Conservation (phyloP, 2,797 vertebrate genomes). For the Momotus momota region DNA sequence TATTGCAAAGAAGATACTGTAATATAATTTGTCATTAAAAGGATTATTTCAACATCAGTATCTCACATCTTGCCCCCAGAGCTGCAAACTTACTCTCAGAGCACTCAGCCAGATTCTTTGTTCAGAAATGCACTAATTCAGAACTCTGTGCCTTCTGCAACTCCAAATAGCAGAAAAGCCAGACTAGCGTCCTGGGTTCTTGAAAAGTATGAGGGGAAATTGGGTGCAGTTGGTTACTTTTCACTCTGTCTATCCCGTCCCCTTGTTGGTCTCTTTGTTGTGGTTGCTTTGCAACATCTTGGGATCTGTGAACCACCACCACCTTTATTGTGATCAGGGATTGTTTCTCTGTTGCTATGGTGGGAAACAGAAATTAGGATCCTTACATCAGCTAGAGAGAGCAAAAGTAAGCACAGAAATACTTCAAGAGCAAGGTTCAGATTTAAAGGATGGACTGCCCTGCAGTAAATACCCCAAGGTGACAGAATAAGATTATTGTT, state of each 20-base stretch:
- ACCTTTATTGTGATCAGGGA: constrained; percentile 15
- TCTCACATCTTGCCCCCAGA: constrained; percentile 39
- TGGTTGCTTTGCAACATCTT: constrained; percentile 71
- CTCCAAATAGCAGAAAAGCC: constrained; percentile 3
- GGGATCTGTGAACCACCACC: constrained; percentile 8
- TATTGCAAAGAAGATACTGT: not conserved
- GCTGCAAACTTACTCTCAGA: constrained; percentile 17
- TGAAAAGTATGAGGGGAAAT: not conserved
- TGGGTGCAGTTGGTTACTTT: not conserved
- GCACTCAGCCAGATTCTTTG: constrained; percentile 14
- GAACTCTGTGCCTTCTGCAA: not conserved
- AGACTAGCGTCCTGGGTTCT: not conserved
- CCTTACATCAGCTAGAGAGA: not conserved
- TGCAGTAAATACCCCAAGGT: not conserved
- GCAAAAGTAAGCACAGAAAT: not conserved
- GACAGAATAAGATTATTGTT: not conserved
- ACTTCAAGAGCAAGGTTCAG: not conserved
- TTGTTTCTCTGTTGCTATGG: constrained; percentile 82
- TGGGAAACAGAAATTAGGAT: constrained; percentile 65
- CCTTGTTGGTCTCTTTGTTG: constrained; percentile 45
- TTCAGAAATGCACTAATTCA: not conserved
- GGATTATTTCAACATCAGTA: not conserved
- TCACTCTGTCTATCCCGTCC: not conserved
- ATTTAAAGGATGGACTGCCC: not conserved
- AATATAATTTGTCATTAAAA: not conserved